Evolutionary conservation across 2,797 vertebrate species (phyloP).

Genomic region (Leptatherina wallacei): DNA sequence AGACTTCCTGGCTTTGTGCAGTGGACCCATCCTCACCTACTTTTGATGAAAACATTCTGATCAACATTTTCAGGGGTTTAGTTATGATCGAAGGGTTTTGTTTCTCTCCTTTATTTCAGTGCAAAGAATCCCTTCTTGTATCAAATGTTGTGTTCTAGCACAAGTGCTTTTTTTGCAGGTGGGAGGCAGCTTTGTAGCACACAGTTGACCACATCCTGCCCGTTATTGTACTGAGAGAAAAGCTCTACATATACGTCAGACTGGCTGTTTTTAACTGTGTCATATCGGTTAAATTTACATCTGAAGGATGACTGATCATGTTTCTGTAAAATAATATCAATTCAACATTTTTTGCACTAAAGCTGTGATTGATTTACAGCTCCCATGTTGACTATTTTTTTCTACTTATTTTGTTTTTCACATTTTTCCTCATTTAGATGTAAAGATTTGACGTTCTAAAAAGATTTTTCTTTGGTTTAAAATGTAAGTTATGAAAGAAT

Average conservation of each 20-base stretch:
- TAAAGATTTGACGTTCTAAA: not conserved
- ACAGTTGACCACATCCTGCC: slow-evolving; percentile 73
- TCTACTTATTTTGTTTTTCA: not conserved
- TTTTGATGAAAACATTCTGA: not conserved
- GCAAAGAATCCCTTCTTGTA: slow-evolving; percentile 16
- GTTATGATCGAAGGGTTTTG: slow-evolving; percentile 1
- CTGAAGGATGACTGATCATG: slow-evolving; percentile 17
- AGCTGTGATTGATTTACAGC: not conserved
- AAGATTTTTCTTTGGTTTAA: not conserved
- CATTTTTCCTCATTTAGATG: not conserved
- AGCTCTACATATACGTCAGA: slow-evolving; percentile 34
- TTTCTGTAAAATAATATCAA: not conserved
- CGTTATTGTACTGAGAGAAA: slow-evolving; percentile 41
- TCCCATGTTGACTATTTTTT: not conserved
- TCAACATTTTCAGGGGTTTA: not conserved
- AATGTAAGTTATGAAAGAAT: not conserved
- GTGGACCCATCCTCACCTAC: not conserved
- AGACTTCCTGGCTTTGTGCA: not conserved
- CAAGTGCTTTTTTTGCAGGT: slow-evolving; percentile 61
- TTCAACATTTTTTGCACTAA: not conserved
- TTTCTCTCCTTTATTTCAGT: slow-evolving; percentile 9
- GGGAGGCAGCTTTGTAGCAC: slow-evolving; percentile 57
- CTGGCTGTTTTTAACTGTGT: slow-evolving; percentile 46
- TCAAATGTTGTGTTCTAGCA: slow-evolving; percentile 28
- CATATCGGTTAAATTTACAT: slow-evolving; percentile 35